A percentile compares a stretch with the other conserved stretches of the same genome.
Conservation (phyloP, 2,797 vertebrate species). For the Tarsius wallacei region DNA sequence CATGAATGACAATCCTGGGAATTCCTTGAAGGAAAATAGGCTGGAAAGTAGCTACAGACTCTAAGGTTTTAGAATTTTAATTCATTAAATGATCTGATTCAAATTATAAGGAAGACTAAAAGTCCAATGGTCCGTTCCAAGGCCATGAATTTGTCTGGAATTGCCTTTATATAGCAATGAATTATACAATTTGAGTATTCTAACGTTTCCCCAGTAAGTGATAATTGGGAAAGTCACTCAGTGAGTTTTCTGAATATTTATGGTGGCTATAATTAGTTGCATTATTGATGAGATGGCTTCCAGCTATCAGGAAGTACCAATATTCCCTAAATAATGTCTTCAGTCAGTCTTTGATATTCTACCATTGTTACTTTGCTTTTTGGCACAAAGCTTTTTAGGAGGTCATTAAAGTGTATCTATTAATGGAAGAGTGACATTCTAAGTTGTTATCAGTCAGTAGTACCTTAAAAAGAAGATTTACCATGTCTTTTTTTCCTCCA, state of each 20-base stretch:
- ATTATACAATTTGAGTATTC: constrained; percentile 5
- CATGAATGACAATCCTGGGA: background rate
- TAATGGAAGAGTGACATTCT: background rate
- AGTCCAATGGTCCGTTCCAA: background rate
- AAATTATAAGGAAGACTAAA: constrained; percentile 35
- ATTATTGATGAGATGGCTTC: constrained; percentile 58
- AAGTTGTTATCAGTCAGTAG: background rate
- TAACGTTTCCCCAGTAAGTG: constrained; percentile 15
- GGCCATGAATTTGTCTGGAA: background rate
- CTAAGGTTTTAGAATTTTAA: background rate
- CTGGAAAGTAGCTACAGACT: background rate
- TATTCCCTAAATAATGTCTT: constrained; percentile 67
- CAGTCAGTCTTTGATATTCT: constrained; percentile 72
- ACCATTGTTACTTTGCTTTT: background rate
- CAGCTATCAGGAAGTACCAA: constrained; percentile 67
- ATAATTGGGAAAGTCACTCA: constrained; percentile 30
- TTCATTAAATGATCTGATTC: constrained; percentile 41
- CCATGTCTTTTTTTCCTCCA: background rate
- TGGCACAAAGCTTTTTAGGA: background rate
- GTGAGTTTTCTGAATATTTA: background rate
- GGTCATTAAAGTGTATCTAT: background rate
- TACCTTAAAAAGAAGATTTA: background rate
- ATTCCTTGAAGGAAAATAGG: constrained; percentile 52
- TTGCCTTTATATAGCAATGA: constrained; percentile 30
- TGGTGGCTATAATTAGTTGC: background rate